phyloP scores from a whole-genome alignment of 2,888 invertebrate genomes.

The Aleiodes alternator region DNA sequence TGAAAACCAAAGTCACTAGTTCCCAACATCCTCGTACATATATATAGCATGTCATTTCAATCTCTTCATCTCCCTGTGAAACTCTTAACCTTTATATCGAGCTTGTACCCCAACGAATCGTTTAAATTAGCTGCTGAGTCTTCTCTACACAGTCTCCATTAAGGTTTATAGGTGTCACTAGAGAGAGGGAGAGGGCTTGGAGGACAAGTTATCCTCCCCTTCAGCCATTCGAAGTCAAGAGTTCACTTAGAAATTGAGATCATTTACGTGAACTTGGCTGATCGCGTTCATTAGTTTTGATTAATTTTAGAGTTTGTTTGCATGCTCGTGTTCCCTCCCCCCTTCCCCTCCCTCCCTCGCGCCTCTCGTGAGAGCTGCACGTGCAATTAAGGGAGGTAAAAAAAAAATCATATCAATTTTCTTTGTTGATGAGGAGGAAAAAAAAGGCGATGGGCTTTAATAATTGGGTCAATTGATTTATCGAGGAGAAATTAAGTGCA shows the following conservation, averaged over 20 bases:
- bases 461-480: too few relatives aligned
- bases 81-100: slow-evolving; percentile 22
- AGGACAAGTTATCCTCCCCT: slow-evolving; percentile 14
- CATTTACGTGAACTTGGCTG: slow-evolving; percentile 10
- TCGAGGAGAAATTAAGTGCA: too few relatives aligned
- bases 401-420: too few relatives aligned
- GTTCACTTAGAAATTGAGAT: too few relatives aligned
- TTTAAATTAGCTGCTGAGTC: slow-evolving; percentile 51
- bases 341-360: too few relatives aligned
- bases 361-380: too few relatives aligned
- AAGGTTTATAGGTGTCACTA: slow-evolving; percentile 32
- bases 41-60: slow-evolving; percentile 30
- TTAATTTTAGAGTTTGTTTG: slow-evolving; percentile 15
- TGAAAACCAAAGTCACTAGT: not conserved
- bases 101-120: slow-evolving; percentile 39
- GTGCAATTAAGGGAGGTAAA: too few relatives aligned
- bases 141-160: slow-evolving; percentile 9
- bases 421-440: too few relatives aligned
- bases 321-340: not conserved
- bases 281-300: slow-evolving; percentile 25
- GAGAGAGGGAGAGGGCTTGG: not conserved
- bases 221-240: too few relatives aligned
- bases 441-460: too few relatives aligned
- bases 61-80: slow-evolving; percentile 23
- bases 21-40: slow-evolving; percentile 49